phyloP scores from a whole-genome alignment of 2,113 vertebrate genomes.

The Natator depressus region DNA sequence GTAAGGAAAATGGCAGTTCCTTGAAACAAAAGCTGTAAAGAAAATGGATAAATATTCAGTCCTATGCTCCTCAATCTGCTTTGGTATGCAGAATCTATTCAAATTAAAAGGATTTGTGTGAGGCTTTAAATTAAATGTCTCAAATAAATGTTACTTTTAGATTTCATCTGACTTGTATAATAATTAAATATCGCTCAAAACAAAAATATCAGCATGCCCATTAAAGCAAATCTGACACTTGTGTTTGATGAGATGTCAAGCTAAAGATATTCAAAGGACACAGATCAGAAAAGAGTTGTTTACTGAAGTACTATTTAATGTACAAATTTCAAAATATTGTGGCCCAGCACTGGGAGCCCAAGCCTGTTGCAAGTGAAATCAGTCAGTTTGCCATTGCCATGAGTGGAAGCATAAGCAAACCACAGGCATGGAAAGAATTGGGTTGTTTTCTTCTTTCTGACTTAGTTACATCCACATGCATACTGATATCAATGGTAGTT shows the following conservation, averaged over 20 bases:
- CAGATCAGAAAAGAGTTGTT: background rate
- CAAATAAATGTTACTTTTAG: background rate
- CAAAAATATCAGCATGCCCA: background rate
- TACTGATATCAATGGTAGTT: background rate
- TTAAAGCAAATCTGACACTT: accelerated
- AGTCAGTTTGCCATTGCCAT: background rate
- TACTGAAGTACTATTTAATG: background rate
- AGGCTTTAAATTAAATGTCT: background rate
- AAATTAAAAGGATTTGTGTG: background rate
- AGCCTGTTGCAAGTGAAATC: background rate
- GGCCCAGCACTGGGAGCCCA: background rate
- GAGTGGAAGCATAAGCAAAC: background rate
- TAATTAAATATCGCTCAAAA: background rate
- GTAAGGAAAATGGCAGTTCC: background rate
- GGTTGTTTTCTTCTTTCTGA: background rate
- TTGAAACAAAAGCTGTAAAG: background rate
- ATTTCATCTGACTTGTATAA: background rate
- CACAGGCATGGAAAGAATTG: background rate
- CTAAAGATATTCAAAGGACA: accelerated
- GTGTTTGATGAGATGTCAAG: background rate
- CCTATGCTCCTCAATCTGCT: background rate
- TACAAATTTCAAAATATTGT: background rate
- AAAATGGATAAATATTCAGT: background rate
- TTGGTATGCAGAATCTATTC: background rate
- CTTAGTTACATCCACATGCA: background rate